phyloP scores from a whole-genome alignment of 2,113 vertebrate genomes.

The Vulpes ferrilata region DNA sequence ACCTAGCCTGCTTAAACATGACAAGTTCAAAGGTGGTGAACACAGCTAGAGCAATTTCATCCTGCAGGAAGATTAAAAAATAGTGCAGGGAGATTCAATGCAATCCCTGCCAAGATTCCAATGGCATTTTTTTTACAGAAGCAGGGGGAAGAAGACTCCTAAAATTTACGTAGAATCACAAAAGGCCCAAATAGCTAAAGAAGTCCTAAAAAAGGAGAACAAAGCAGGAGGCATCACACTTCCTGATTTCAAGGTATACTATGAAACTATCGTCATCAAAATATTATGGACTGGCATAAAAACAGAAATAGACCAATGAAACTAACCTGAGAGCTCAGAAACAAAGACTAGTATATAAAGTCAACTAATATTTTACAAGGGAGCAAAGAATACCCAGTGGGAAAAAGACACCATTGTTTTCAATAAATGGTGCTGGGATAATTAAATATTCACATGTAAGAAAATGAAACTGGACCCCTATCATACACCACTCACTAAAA shows the following conservation, averaged over 20 bases:
- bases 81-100: constrained; percentile 13
- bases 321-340: background rate
- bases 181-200: background rate
- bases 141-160: background rate
- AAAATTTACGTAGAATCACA: background rate
- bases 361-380: background rate
- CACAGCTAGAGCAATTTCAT: constrained; percentile 59
- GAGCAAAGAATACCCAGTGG: background rate
- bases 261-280: background rate
- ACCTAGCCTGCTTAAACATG: constrained; percentile 60
- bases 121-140: background rate
- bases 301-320: background rate
- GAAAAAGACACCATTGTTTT: background rate
- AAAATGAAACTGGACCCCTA: background rate
- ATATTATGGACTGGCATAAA: background rate
- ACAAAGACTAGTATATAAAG: background rate
- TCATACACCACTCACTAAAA: background rate
- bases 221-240: background rate
- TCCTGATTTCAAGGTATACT: background rate
- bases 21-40: constrained; percentile 58
- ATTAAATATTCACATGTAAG: background rate
- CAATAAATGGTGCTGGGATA: background rate
- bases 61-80: constrained; percentile 72
- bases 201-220: background rate
- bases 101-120: background rate